Evolutionary conservation across 2,888 invertebrate species (phyloP).

Genomic region (Crioceris asparagi): DNA sequence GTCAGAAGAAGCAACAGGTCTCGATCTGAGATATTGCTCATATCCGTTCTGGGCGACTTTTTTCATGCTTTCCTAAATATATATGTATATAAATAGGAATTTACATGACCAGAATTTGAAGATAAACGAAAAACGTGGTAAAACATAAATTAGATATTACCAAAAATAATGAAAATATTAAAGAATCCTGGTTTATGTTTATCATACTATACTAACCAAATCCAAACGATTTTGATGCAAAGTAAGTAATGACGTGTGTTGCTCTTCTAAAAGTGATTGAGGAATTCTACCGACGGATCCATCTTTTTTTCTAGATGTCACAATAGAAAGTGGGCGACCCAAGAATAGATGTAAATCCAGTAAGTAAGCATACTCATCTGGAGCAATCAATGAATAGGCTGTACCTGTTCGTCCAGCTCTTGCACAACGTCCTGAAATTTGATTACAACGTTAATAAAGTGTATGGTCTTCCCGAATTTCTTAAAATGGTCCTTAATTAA

Average conservation of each 20-base stretch:
- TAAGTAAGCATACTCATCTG: conserved; percentile 86
- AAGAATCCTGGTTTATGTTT: too few species aligned
- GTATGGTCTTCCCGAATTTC: background rate
- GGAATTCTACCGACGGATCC: conserved; percentile 73
- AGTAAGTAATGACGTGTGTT: conserved; percentile 61
- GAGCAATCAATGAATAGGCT: conserved; percentile 81
- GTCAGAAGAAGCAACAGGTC: conserved; percentile 82
- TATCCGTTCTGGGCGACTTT: conserved; percentile 81
- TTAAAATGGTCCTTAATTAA: background rate
- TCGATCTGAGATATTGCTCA: conserved; percentile 77
- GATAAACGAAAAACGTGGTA: background rate
- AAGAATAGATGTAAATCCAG: conserved; percentile 93
- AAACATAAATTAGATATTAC: too few species aligned
- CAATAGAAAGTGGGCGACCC: conserved; percentile 58
- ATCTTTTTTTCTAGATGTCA: conserved; percentile 36
- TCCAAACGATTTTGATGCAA: conserved; percentile 67
- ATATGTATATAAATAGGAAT: background rate
- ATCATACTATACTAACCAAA: conserved; percentile 47
- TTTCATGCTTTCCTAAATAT: conserved; percentile 47
- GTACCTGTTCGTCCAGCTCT: conserved; percentile 87
- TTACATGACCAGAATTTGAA: background rate
- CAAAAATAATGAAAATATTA: too few species aligned
- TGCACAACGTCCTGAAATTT: conserved; percentile 70
- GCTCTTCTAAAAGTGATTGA: conserved; percentile 69
- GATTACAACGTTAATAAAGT: conserved; percentile 2